Evolutionary conservation across 1,140 invertebrate genomes (phyloP).

Genomic region (Drosophila funebris): DNA sequence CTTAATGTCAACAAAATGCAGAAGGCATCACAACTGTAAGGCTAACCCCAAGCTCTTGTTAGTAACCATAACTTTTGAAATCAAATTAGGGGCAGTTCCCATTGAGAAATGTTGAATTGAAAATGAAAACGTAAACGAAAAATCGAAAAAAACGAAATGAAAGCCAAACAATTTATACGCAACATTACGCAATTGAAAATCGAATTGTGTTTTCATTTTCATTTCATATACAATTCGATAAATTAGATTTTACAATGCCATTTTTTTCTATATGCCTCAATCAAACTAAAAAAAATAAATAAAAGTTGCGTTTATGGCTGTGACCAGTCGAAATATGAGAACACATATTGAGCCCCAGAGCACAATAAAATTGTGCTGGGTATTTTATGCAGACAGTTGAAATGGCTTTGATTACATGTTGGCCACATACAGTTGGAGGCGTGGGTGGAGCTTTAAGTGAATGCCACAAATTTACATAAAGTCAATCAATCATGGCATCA

Average conservation of each 20-base stretch:
- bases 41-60: no score
- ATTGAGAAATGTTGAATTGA: neutral
- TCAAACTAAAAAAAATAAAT: no score
- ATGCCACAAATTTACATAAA: conserved; percentile 77
- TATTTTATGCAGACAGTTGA: neutral
- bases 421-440: no score
- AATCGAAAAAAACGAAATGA: conserved; percentile 25
- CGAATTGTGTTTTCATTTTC: conserved; percentile 63
- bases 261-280: conserved; percentile 43
- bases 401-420: conserved; percentile 51
- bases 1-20: no score
- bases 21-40: no score
- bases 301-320: conserved; percentile 45
- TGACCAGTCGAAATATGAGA: neutral
- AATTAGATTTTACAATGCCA: conserved; percentile 79
- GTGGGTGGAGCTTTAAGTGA: conserved; percentile 53
- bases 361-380: conserved; percentile 59
- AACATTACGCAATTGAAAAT: conserved; percentile 78
- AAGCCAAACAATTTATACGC: conserved; percentile 66
- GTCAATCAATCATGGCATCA: conserved; percentile 80
- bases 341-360: conserved; percentile 63
- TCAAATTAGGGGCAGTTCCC: conserved; percentile 51
- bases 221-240: conserved; percentile 48
- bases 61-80: conserved; percentile 56
- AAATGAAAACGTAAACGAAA: conserved; percentile 12